Percentiles rank a stretch among this genome's conserved stretches.
phyloP scores from a whole-genome alignment of 2,113 vertebrate genomes.

The Gobio gobio region DNA sequence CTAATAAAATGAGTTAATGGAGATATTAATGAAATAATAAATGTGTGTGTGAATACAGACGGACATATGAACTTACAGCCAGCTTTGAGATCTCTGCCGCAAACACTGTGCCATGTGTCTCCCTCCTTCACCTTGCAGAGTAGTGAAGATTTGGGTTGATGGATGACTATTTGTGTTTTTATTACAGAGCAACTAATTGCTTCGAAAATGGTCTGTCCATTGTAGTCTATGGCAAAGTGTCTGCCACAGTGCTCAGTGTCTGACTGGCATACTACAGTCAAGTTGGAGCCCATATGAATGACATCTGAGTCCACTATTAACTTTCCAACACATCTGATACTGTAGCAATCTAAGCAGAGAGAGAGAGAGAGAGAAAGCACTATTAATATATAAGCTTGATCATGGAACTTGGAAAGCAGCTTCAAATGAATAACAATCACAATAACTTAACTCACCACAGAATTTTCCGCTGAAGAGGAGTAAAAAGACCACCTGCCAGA shows the following conservation, averaged over 20 bases:
- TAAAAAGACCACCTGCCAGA: conserved; percentile 56
- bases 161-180: conserved; percentile 60
- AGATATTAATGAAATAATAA: neutral
- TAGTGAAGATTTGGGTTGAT: neutral
- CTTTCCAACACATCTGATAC: conserved; percentile 52
- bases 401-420: neutral
- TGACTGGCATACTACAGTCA: conserved; percentile 70
- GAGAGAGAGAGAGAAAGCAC: conserved; percentile 12
- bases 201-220: neutral
- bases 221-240: conserved; percentile 50
- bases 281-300: conserved; percentile 71
- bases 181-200: conserved; percentile 60
- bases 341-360: conserved; percentile 30
- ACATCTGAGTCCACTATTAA: conserved; percentile 64
- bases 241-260: conserved; percentile 36
- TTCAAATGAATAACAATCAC: neutral
- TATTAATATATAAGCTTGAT: neutral
- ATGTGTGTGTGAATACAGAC: neutral
- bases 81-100: conserved; percentile 59
- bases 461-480: conserved; percentile 54
- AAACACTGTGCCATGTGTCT: neutral
- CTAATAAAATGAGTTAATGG: too few species aligned
- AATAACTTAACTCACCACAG: conserved; percentile 61
- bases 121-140: conserved; percentile 54
- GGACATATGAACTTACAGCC: conserved; percentile 68